Evolutionary conservation across 2,888 invertebrate genomes (phyloP).

Genomic region (Brachypalpus laphriformis): DNA sequence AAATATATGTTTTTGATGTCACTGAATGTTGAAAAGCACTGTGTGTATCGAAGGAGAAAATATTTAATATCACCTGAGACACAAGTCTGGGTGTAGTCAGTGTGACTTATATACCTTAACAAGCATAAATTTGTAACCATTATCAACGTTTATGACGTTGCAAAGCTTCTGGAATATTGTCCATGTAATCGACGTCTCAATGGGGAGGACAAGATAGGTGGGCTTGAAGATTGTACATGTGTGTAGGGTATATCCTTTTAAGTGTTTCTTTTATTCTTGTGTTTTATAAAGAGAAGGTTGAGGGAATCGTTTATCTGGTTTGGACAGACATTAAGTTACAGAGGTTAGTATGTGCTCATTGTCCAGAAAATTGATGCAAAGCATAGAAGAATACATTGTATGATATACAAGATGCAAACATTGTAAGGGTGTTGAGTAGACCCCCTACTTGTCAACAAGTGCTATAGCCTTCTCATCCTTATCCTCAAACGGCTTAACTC

Average conservation of each 20-base stretch:
- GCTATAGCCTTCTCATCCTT: too few species aligned
- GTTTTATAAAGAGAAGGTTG: neutral
- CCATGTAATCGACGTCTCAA: neutral
- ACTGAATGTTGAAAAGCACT: neutral
- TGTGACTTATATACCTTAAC: neutral
- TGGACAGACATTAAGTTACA: neutral
- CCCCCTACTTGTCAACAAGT: too few species aligned
- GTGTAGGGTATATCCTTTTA: neutral
- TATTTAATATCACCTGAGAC: slow-evolving; percentile 28
- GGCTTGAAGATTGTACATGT: neutral
- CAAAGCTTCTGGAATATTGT: neutral
- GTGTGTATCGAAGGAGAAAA: neutral
- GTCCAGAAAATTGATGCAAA: neutral
- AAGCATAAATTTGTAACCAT: neutral
- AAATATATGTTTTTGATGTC: neutral
- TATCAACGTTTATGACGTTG: neutral
- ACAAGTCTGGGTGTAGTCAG: neutral
- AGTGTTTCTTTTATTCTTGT: neutral
- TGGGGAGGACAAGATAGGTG: neutral
- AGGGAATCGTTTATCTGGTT: neutral
- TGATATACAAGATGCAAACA: too few species aligned
- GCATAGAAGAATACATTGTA: too few species aligned
- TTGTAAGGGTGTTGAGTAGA: too few species aligned
- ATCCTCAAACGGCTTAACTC: too few species aligned
- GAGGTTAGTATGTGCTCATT: neutral